Conservation (phyloP, 2,888 invertebrate genomes). For the Amphipoea lucens region DNA sequence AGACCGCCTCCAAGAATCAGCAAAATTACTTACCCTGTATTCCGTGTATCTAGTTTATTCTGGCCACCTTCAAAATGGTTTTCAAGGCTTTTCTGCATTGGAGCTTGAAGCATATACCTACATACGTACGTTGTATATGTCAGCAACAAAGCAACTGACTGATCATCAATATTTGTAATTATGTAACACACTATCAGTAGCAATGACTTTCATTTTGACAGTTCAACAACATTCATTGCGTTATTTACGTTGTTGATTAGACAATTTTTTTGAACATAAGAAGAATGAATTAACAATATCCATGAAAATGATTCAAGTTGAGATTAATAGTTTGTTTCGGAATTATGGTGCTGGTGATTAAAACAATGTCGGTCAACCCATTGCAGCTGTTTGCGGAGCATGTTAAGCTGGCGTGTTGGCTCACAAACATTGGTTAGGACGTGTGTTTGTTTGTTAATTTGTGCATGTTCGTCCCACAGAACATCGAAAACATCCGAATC, state of each 20-base stretch:
- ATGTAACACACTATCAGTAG: too few species aligned
- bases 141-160: too few species aligned
- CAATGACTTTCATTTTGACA: too few species aligned
- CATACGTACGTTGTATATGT: not conserved
- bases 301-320: too few species aligned
- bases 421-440: slow-evolving; percentile 22
- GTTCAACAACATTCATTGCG: too few species aligned
- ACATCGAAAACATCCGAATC: not conserved
- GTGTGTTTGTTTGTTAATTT: slow-evolving; percentile 36
- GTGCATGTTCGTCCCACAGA: not conserved
- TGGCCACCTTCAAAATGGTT: not conserved
- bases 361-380: not conserved
- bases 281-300: too few species aligned
- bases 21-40: not conserved
- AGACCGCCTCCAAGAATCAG: not conserved
- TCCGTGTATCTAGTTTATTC: not conserved
- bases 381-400: slow-evolving; percentile 6
- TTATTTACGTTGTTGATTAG: too few species aligned
- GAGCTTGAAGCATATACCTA: too few species aligned
- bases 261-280: too few species aligned
- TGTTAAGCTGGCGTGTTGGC: not conserved
- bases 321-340: too few species aligned
- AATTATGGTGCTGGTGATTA: not conserved
- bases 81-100: not conserved
- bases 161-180: too few species aligned